phyloP scores from a whole-genome alignment of 1,140 invertebrate species.

The Pseudomyrmex pallidus region DNA sequence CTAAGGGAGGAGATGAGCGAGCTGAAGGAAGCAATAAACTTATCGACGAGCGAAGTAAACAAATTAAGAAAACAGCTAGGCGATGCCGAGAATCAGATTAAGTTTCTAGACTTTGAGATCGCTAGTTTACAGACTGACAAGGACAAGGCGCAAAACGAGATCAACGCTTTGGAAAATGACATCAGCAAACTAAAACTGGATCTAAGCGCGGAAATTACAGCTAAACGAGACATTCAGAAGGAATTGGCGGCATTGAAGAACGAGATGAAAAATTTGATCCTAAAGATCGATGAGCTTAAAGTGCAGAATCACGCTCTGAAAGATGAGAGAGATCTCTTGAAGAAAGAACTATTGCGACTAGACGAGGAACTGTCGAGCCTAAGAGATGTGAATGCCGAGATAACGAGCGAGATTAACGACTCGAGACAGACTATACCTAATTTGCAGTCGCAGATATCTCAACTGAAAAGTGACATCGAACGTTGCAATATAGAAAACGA shows the following conservation, averaged over 20 bases:
- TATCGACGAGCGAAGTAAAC: slow-evolving; percentile 55
- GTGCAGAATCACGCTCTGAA: slow-evolving; percentile 49
- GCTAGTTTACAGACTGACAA: slow-evolving; percentile 53
- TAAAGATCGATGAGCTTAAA: slow-evolving; percentile 56
- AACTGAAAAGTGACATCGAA: slow-evolving; percentile 64
- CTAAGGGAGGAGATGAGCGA: slow-evolving; percentile 14
- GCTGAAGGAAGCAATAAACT: slow-evolving; percentile 31
- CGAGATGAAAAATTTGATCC: slow-evolving; percentile 68
- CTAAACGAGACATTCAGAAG: slow-evolving; percentile 38
- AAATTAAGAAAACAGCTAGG: slow-evolving; percentile 55
- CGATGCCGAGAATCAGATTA: slow-evolving; percentile 49
- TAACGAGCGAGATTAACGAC: slow-evolving; percentile 52
- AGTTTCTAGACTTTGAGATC: slow-evolving; percentile 54
- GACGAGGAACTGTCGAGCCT: slow-evolving; percentile 33
- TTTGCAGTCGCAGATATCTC: slow-evolving; percentile 58
- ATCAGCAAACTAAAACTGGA: slow-evolving; percentile 18
- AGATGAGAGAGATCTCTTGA: slow-evolving; percentile 55
- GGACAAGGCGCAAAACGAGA: slow-evolving; percentile 38
- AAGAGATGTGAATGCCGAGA: slow-evolving; percentile 37
- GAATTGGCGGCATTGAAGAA: slow-evolving; percentile 71
- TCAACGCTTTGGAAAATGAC: slow-evolving; percentile 48
- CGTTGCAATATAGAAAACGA: slow-evolving; percentile 68
- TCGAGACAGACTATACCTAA: slow-evolving; percentile 47
- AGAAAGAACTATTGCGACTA: slow-evolving; percentile 23
- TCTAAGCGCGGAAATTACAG: slow-evolving; percentile 35